Conservation (phyloP, 2,113 vertebrate species). For the Mixornis gularis region DNA sequence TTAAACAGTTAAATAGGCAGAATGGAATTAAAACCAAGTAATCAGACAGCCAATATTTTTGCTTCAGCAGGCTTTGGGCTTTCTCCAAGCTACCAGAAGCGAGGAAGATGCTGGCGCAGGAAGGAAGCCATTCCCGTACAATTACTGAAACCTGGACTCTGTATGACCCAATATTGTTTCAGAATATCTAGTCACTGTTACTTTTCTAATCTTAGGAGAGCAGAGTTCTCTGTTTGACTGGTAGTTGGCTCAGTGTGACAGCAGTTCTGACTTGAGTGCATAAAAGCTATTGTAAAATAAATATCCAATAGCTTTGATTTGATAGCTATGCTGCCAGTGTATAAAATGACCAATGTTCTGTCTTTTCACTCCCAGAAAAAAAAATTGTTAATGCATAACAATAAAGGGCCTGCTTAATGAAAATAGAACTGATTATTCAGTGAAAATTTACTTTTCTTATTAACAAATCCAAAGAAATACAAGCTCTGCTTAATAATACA, state of each 20-base stretch:
- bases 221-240: not conserved
- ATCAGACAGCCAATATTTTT: not conserved
- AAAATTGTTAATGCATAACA: not conserved
- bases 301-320: not conserved
- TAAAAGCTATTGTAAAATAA: not conserved
- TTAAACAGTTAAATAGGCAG: not conserved
- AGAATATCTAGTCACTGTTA: not conserved
- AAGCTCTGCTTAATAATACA: not conserved
- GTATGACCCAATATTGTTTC: not conserved
- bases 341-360: not conserved
- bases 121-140: not conserved
- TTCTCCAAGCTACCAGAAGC: not conserved
- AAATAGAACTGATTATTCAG: not conserved
- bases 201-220: not conserved
- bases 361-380: not conserved
- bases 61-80: not conserved
- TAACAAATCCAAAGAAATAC: not conserved
- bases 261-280: not conserved
- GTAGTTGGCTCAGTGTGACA: not conserved
- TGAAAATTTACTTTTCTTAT: not conserved
- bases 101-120: not conserved
- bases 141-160: not conserved
- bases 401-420: not conserved
- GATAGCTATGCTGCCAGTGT: fast-evolving
- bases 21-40: not conserved